Percentiles rank a stretch among this genome's conserved stretches.
Conservation (phyloP, 2,113 vertebrate genomes). For the Tringa solitaria region DNA sequence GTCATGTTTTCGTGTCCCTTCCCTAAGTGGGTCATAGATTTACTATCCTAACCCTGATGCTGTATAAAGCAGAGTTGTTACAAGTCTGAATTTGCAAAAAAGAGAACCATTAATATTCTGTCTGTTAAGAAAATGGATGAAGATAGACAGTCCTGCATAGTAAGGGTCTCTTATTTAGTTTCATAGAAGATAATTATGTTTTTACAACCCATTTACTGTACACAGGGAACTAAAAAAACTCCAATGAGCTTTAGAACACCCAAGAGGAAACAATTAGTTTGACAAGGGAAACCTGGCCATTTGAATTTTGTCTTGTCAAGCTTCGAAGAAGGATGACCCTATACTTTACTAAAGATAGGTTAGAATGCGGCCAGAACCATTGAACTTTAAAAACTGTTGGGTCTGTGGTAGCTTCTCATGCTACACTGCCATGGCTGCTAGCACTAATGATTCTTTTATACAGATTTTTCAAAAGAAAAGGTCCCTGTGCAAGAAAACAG, state of each 20-base stretch:
- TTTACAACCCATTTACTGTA: background rate
- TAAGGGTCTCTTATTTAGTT: background rate
- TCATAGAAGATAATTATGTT: background rate
- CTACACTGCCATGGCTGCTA: background rate
- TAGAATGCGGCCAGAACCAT: background rate
- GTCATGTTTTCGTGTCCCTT: background rate
- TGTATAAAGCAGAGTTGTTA: background rate
- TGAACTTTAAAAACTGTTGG: background rate
- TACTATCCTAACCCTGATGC: background rate
- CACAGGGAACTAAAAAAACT: background rate
- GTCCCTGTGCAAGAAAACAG: background rate
- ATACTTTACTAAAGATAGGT: background rate
- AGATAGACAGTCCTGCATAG: background rate
- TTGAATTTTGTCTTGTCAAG: background rate
- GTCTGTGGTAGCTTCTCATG: background rate
- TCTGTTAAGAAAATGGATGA: background rate
- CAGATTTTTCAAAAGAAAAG: background rate
- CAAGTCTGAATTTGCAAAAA: background rate
- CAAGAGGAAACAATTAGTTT: background rate
- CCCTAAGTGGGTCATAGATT: background rate
- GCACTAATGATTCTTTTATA: background rate
- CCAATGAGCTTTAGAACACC: background rate
- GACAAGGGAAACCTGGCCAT: background rate
- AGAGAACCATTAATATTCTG: background rate
- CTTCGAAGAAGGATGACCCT: background rate